A percentile compares a stretch with the other conserved stretches of the same genome.
These are phyloP conservation scores for Helobdella robusta DNA, from an alignment of 2,888 invertebrate genomes.

Conservation along the genomic window DNA sequence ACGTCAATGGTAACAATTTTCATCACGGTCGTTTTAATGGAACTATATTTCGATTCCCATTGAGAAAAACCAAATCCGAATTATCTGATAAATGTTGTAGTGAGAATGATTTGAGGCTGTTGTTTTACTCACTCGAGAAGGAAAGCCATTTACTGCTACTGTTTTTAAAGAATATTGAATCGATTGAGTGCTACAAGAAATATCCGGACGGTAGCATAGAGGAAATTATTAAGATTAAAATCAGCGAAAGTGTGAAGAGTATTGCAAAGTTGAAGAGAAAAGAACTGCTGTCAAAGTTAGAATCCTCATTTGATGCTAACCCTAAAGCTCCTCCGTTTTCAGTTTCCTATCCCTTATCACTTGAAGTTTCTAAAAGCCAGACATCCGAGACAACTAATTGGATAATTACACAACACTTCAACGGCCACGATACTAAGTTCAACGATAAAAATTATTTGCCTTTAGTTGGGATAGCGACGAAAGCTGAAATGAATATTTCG, in stretches of 20 bases:
- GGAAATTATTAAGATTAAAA: constrained; percentile 7
- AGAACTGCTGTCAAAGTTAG: too few relatives aligned
- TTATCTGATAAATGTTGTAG: constrained; percentile 38
- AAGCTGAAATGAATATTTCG: not conserved
- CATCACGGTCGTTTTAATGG: constrained; percentile 37
- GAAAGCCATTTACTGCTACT: constrained; percentile 38
- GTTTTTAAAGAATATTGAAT: constrained; percentile 40
- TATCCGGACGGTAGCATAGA: not conserved
- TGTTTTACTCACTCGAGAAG: constrained; percentile 38
- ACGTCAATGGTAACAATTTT: constrained; percentile 28
- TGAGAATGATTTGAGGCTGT: constrained; percentile 35
- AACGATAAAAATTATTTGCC: constrained; percentile 33
- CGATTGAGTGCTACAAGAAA: constrained; percentile 22
- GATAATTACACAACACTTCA: constrained; percentile 25
- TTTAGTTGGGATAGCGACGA: constrained; percentile 36
- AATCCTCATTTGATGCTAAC: too few relatives aligned
- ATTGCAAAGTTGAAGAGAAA: not conserved
- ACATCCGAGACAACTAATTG: not conserved
- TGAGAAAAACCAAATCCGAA: constrained; percentile 37
- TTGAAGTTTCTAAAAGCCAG: not conserved
- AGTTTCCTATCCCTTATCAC: constrained; percentile 14
- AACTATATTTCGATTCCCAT: constrained; percentile 44
- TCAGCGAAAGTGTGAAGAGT: not conserved
- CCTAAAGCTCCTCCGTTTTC: not conserved
- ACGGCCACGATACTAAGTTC: constrained; percentile 5